Percentiles rank a stretch among this genome's conserved stretches.
Evolutionary conservation across 2,797 vertebrate species (phyloP).

Genomic region (Cetoscarus ocellatus): DNA sequence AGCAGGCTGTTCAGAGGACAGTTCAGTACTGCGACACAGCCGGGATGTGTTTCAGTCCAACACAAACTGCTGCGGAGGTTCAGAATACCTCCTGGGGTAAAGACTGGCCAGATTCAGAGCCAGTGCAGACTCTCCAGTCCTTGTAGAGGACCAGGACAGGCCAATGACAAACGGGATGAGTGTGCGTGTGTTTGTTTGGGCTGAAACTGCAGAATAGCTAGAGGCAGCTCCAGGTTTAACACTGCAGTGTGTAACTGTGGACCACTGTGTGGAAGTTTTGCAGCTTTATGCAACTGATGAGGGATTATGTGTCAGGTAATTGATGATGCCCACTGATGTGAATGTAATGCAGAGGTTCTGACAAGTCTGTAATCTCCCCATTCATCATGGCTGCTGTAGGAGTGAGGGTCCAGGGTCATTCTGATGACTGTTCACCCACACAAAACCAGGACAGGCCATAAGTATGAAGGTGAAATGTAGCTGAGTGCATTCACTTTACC

Average conservation of each 20-base stretch:
- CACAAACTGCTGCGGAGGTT: constrained; percentile 10
- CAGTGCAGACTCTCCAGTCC: constrained; percentile 14
- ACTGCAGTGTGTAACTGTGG: constrained; percentile 36
- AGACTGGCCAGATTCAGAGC: background rate
- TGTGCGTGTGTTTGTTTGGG: constrained; percentile 17
- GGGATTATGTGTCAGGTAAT: background rate
- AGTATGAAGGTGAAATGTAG: background rate
- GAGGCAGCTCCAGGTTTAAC: constrained; percentile 3
- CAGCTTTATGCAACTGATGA: constrained; percentile 46
- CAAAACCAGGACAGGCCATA: background rate
- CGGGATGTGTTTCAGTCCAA: constrained; percentile 20
- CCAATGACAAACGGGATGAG: constrained; percentile 57
- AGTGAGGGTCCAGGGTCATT: background rate
- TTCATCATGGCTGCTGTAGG: constrained; percentile 14
- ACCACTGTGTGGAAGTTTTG: constrained; percentile 25
- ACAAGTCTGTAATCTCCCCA: constrained; percentile 1
- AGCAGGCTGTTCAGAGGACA: constrained; percentile 5
- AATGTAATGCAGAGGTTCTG: constrained; percentile 11
- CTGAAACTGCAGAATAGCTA: constrained; percentile 35
- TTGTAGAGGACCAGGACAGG: constrained; percentile 44
- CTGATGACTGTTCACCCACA: background rate
- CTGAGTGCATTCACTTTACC: background rate
- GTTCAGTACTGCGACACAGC: constrained; percentile 57
- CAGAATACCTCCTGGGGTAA: background rate
- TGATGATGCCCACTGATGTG: constrained; percentile 1